phyloP scores from a whole-genome alignment of 2,888 invertebrate genomes.

The Aphidoletes aphidimyza region DNA sequence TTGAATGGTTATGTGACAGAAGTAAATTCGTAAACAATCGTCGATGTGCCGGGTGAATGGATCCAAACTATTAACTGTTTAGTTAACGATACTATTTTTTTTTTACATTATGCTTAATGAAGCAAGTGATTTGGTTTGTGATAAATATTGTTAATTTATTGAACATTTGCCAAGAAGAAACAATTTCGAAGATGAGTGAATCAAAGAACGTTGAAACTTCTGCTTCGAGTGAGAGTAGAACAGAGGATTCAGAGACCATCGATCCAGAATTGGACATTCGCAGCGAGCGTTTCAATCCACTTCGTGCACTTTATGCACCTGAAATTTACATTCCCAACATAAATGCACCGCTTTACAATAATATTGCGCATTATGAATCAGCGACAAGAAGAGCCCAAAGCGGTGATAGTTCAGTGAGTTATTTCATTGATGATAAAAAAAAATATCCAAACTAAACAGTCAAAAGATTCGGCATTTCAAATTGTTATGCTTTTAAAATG shows the following conservation, averaged over 20 bases:
- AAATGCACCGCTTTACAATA: conserved; percentile 75
- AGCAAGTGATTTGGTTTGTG: neutral
- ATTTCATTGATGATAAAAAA: neutral
- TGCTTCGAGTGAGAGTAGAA: conserved; percentile 55
- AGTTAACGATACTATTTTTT: too few relatives aligned
- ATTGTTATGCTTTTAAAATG: too few relatives aligned
- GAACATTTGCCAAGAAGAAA: neutral
- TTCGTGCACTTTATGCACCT: conserved; percentile 74
- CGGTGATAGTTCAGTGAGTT: neutral
- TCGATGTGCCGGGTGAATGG: neutral
- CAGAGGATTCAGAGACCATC: neutral
- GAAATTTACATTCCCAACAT: conserved; percentile 69
- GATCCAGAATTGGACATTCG: conserved; percentile 67
- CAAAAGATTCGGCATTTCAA: too few relatives aligned
- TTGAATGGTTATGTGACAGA: neutral
- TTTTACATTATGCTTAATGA: too few relatives aligned
- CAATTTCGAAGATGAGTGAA: neutral
- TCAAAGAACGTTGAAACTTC: too few relatives aligned
- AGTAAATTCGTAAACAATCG: neutral
- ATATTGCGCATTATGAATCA: conserved; percentile 73
- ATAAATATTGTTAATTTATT: neutral
- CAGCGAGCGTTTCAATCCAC: conserved; percentile 74
- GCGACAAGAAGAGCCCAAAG: conserved; percentile 62
- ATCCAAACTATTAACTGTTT: too few relatives aligned
- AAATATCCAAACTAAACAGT: neutral